Base-by-base conservation (phyloP, 2,113 vertebrate genomes). In the Bucco capensis region DNA sequence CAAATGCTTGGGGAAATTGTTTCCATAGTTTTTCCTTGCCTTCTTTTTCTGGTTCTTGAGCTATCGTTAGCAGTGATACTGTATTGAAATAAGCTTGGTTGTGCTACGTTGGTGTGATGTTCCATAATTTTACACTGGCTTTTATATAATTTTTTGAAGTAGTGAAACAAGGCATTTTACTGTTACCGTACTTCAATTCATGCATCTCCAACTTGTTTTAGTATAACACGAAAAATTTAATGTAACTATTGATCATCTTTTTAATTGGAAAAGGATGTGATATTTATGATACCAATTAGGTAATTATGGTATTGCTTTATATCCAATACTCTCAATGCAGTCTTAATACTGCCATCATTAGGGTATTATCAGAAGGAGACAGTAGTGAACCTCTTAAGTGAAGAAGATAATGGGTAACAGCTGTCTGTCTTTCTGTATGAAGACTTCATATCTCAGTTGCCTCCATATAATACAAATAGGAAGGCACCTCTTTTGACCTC, bases 1-100 rank as follows among this genome's bases (percentile, higher is more conserved):
- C 94, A 96, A 91, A 97, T 95, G 72, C 83, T 95, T 95, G 92
- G 93, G 85, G 92, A 97, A 97, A 97, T 95, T 95, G 91, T 87
- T 92, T 78, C 51, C 87, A 75, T 46, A 37, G 10, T 12, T 72
- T 95, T 96, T 96, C 67, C 83, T 87, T 96, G 33, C 57, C 84
- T 92, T 40, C 31, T 95, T 96, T 95, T 89, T 95, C 93, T 95
- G 46, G 74, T 92, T 96, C 95, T 93, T 76, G 47, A 95, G 91
- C 94, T 97, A 69, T 90, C 76, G 62, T 89, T 94, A 92, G 85
- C 94, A 85, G 78, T 92, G 86, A 93, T 96, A 96, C 47, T 96
- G 35, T 90, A 90, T 92, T 95, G 90, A 96, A 97, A 86, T 94
- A 96, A 92, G 79, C 91, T 97, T 97, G 86, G 79, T 91, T 95